Evolutionary conservation across 92 coral and sea anemone genomes (phyloP), one percentile per base, ranked within the genome.

Genomic region (Siderastrea radians): DNA sequence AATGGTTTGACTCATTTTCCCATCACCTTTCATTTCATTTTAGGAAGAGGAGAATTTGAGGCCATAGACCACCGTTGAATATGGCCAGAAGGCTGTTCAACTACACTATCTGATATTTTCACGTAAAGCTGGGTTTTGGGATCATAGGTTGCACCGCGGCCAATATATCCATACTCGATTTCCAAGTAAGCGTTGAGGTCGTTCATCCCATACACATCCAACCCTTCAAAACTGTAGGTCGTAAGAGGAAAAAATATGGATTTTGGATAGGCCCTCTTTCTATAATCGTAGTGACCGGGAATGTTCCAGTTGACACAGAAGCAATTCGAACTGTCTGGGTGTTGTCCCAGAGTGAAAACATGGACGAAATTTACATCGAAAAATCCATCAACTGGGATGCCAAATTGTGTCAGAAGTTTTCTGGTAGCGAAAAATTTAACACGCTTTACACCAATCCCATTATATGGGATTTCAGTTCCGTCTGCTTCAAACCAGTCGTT

Each of bases 121-220:
- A 86, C 89, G 59, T 86, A 86, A 43, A 86, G 89, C 58, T 77
- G 67, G 17, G 84, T 52, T 12, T 51, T n/a, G 3, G 2, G 4
- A 50, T 86, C 89, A 11, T 77, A 86, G 61, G 58, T 86, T 15
- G 89, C 89, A 11, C 89, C 84, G 44, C 84, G 89, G 59, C 89
- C 89, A 47, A 86, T 1, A 86, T 86, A 86, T 8, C 89, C 89
- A 53, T 86, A 77, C 58, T 86, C 89, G 49, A 86, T 66, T 49
- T 86, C 89, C 17, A 86, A 72, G 49, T 86, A 86, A 47, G 83
- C 45, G 68, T 67, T 77, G 0, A 86, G 84, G 60, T 77, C 83
- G 48, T 86, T 86, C 83, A 67, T 75, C 17, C 89, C 89, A 45
- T 47, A 8, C 7, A 86, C 89, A 0, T 65, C 89, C 3, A 86